Evolutionary conservation across 2,797 vertebrate genomes (phyloP), one percentile per base, ranked within the genome.

Genomic region (Nyctalus aviator): DNA sequence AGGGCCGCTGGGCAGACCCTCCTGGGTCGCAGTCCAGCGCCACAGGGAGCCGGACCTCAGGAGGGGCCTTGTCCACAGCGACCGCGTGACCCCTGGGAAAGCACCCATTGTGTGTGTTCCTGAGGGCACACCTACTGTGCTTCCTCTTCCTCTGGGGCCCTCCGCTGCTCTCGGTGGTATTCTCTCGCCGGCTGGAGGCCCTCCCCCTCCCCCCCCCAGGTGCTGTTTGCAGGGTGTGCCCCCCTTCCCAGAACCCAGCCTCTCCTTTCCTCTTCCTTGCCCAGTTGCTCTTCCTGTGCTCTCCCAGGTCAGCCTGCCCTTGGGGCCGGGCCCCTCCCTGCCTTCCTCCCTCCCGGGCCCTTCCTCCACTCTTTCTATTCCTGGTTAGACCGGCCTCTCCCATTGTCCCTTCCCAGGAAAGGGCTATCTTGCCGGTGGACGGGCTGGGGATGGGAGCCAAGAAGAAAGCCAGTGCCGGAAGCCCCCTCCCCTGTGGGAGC

Each of bases 201-300:
- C 23, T 55, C 8, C 23, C 62, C 8, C 8, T 30, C 84, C 75
- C 79, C 14, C 13, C 66, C 27, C 53, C 11, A 11, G 23, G 44
- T 25, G 55, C 50, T 79, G 94, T 95, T 94, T 88, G 81, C 64
- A 57, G 59, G 75, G 57, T 41, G 69, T 53, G 64, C 64, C 44
- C 18, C 79, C 88, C 95, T 96, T 97, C 94, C 96, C 95, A 96
- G 96, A 95, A 94, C 87, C 86, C 1, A 11, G 92, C 96, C 96
- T 96, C 97, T 96, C 96, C 96, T 96, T 96, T 96, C 96, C 97
- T 96, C 57, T 96, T 94, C 95, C 96, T 95, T 55, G 68, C 44
- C 62, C 86, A 73, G 84, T 53, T n/a, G 87, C 77, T 84, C 94
- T 97, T 97, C 96, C 97, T 97, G 97, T 93, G 94, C 87, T 93